Conservation (phyloP, 2,797 vertebrate genomes). For the Enteromius thamalakanensis region DNA sequence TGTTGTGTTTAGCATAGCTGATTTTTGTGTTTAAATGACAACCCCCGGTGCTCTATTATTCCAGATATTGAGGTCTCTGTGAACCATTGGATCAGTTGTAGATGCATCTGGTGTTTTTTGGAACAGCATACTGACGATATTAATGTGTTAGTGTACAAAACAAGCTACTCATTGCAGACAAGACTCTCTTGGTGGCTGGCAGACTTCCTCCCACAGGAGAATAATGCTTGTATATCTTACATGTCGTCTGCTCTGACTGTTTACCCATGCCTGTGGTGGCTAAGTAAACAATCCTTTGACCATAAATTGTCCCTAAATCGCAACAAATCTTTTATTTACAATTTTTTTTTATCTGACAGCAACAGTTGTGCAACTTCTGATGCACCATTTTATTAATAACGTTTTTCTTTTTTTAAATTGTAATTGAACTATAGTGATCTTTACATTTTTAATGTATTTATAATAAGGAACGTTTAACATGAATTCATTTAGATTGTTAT, state of each 20-base stretch:
- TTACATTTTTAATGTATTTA: not conserved
- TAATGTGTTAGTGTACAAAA: slow-evolving; percentile 22
- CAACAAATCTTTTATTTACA: not conserved
- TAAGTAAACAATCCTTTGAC: slow-evolving; percentile 35
- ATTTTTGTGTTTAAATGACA: slow-evolving; percentile 2
- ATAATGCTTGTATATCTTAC: slow-evolving; percentile 81
- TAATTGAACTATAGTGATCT: not conserved
- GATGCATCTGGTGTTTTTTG: not conserved
- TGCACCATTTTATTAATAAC: not conserved
- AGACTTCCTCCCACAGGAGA: slow-evolving; percentile 73
- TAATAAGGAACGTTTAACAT: not conserved
- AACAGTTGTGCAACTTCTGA: not conserved
- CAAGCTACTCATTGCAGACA: slow-evolving; percentile 23
- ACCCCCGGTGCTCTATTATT: not conserved
- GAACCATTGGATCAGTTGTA: not conserved
- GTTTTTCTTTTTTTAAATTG: not conserved
- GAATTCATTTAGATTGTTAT: not conserved
- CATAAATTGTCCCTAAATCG: not conserved
- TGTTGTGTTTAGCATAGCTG: not conserved
- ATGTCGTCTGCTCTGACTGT: slow-evolving; percentile 78
- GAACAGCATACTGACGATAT: slow-evolving; percentile 21
- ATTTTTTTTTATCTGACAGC: not conserved
- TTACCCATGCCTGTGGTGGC: slow-evolving; percentile 76
- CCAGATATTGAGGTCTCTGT: not conserved
- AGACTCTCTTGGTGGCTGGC: slow-evolving; percentile 60